A percentile compares a stretch with the other conserved stretches of the same genome.
These are phyloP conservation scores for Schizothorax lantsangensis DNA, from an alignment of 2,797 vertebrate genomes.

Conservation along the genomic window DNA sequence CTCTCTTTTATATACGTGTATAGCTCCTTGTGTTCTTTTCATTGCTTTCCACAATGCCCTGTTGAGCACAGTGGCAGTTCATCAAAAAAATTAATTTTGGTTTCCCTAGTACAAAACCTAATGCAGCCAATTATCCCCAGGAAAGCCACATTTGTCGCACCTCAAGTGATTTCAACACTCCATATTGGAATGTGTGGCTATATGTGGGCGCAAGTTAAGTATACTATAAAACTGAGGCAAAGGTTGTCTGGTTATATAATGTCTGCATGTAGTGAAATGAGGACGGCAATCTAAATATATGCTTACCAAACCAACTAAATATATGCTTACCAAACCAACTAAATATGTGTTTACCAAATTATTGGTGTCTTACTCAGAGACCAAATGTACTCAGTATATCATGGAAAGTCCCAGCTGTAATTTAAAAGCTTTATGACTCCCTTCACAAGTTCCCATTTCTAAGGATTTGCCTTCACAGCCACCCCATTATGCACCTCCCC, in stretches of 20 bases:
- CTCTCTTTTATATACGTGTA: neutral
- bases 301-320: conserved; percentile 11
- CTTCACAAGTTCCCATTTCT: neutral
- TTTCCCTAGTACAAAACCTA: conserved; percentile 33
- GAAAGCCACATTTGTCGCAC: conserved; percentile 20
- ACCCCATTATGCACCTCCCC: neutral
- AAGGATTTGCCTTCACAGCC: conserved; percentile 18
- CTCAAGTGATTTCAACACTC: conserved; percentile 16
- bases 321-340: neutral
- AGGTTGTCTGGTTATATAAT: conserved; percentile 23
- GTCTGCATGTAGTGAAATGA: conserved; percentile 9
- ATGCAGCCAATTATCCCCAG: conserved; percentile 34
- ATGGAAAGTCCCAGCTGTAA: conserved; percentile 23
- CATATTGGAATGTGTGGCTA: conserved; percentile 1
- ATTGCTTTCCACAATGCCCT: conserved; percentile 19
- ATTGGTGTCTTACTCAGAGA: neutral
- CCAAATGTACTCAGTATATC: neutral
- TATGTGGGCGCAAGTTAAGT: conserved; percentile 31
- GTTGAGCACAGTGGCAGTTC: conserved; percentile 6
- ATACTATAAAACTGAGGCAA: conserved; percentile 23
- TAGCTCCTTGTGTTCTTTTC: conserved; percentile 12
- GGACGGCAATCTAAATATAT: conserved; percentile 4
- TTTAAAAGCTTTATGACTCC: conserved; percentile 20
- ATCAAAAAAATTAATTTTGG: conserved; percentile 15
- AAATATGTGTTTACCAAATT: conserved; percentile 1